phyloP scores from a whole-genome alignment of 2,797 vertebrate species.

The Pantherophis vulpinus region DNA sequence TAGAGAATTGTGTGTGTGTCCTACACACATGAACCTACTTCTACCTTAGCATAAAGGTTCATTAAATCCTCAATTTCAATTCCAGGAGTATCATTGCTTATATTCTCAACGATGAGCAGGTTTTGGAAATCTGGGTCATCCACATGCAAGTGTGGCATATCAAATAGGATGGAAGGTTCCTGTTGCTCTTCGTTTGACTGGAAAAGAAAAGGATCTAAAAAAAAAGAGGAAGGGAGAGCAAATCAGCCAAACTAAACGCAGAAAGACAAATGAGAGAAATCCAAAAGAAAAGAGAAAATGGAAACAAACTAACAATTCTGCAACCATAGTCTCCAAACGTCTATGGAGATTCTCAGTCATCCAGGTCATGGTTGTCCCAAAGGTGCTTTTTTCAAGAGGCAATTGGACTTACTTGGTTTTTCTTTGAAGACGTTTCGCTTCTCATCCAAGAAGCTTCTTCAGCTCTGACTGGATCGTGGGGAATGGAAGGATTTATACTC shows the following conservation, averaged over 20 bases:
- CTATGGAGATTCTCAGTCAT: background rate
- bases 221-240: background rate
- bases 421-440: background rate
- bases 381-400: background rate
- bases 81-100: background rate
- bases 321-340: background rate
- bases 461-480: background rate
- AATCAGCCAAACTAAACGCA: background rate
- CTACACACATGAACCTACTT: background rate
- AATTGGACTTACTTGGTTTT: background rate
- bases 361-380: background rate
- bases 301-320: background rate
- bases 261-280: background rate
- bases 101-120: background rate
- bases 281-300: background rate
- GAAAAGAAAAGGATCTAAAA: conserved; percentile 44
- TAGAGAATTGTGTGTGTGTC: background rate
- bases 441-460: background rate
- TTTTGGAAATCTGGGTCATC: conserved; percentile 21
- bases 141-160: background rate
- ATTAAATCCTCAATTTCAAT: background rate
- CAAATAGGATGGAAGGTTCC: background rate
- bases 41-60: background rate
- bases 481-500: background rate
- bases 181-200: background rate